Evolutionary conservation across 2,797 vertebrate genomes (phyloP).

Genomic region (Lophius americanus): DNA sequence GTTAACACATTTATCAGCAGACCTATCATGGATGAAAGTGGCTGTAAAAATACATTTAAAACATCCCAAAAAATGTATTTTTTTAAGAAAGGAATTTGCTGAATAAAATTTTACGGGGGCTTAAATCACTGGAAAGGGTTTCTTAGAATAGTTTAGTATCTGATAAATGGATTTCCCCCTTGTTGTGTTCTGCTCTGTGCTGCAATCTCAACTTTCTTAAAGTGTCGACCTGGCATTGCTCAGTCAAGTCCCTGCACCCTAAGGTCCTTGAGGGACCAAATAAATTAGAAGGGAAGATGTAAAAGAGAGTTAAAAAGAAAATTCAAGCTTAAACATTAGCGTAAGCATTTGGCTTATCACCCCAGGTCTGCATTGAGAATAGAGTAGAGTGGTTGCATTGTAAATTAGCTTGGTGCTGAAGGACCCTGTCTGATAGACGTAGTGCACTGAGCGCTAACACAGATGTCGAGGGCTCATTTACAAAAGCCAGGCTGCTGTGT

Average conservation of each 20-base stretch:
- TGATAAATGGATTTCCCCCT: conserved; percentile 25
- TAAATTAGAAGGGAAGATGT: conserved; percentile 53
- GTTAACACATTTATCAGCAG: conserved; percentile 27
- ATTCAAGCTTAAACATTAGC: conserved; percentile 62
- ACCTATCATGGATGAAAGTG: no score
- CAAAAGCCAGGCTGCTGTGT: conserved; percentile 70
- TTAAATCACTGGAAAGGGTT: conserved; percentile 11
- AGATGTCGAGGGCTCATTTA: conserved; percentile 83
- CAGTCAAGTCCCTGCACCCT: conserved; percentile 57
- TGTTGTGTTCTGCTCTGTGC: conserved; percentile 31
- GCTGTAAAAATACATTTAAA: neutral
- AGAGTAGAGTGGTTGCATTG: conserved; percentile 55
- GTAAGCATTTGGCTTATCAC: conserved; percentile 75
- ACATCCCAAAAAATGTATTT: neutral
- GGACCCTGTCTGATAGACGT: conserved; percentile 67
- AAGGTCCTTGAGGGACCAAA: conserved; percentile 56
- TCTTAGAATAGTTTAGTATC: conserved; percentile 6
- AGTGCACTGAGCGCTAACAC: conserved; percentile 70
- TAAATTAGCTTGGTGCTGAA: conserved; percentile 74
- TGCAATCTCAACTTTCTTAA: conserved; percentile 44
- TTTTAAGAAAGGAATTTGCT: neutral
- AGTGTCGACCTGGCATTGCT: conserved; percentile 57
- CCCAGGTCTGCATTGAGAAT: conserved; percentile 46
- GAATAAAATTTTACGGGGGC: neutral
- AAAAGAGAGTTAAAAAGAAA: conserved; percentile 23